Evolutionary conservation across 2,888 invertebrate genomes (phyloP).

Genomic region (Xestia c-nigrum): DNA sequence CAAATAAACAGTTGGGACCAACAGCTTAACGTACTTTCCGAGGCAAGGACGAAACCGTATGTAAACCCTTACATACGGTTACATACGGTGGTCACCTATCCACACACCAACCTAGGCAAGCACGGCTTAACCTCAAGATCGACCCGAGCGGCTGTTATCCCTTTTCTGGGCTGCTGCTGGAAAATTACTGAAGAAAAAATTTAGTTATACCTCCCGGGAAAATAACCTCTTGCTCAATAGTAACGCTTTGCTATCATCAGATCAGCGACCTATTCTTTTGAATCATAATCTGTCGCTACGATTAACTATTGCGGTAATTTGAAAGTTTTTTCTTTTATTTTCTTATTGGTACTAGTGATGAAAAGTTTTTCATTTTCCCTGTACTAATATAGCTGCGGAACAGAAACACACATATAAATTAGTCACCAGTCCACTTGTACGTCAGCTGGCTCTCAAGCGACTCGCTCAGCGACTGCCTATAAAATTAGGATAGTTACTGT

Average conservation of each 20-base stretch:
- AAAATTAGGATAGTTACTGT: conserved; percentile 40
- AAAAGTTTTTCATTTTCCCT: conserved; percentile 5
- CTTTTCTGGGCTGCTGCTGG: neutral
- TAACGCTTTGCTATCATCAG: neutral
- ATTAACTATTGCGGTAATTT: neutral
- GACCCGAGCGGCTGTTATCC: too few relatives aligned
- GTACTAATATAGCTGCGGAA: conserved; percentile 25
- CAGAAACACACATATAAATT: conserved; percentile 36
- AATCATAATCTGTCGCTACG: neutral
- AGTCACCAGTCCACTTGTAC: conserved; percentile 46
- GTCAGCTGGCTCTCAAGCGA: conserved; percentile 35
- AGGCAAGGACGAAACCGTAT: too few relatives aligned
- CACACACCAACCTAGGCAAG: too few relatives aligned
- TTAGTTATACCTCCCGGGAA: neutral
- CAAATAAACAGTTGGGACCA: too few relatives aligned
- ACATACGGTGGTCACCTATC: too few relatives aligned
- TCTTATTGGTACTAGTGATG: neutral
- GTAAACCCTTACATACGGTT: too few relatives aligned
- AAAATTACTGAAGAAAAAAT: neutral
- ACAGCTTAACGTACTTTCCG: too few relatives aligned
- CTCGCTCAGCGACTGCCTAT: conserved; percentile 28
- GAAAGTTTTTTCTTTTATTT: neutral
- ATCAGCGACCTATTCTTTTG: neutral
- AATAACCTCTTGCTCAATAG: neutral
- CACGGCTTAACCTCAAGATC: too few relatives aligned